Evolutionary conservation across 2,888 invertebrate species (phyloP).

Genomic region (Lithophane semibrunnea): DNA sequence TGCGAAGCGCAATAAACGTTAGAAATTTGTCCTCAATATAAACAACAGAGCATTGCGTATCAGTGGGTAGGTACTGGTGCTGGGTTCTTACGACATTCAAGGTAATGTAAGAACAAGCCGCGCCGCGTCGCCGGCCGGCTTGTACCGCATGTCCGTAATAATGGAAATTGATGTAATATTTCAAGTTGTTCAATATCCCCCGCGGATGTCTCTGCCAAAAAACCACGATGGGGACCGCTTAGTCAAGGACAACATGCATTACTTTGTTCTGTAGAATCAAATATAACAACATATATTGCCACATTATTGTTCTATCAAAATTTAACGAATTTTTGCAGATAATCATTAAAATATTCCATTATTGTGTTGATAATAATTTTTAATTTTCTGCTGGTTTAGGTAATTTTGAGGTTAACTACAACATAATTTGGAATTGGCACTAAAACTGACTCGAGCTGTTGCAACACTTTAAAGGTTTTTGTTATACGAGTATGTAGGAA

Average conservation of each 20-base stretch:
- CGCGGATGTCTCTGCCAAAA: conserved; percentile 18
- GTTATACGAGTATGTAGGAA: neutral
- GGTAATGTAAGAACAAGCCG: conserved; percentile 64
- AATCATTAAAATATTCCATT: neutral
- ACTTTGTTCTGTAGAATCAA: conserved; percentile 7
- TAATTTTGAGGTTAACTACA: conserved; percentile 4
- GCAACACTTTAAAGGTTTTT: conserved; percentile 4
- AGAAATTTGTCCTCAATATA: conserved; percentile 70
- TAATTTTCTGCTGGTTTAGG: neutral
- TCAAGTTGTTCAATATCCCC: conserved; percentile 25
- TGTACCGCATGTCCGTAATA: conserved; percentile 35
- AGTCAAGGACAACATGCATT: conserved; percentile 20
- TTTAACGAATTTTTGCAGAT: neutral
- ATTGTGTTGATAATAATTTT: neutral
- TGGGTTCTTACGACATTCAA: conserved; percentile 65
- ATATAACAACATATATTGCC: neutral
- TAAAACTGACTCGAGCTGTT: conserved; percentile 19
- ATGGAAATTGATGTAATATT: conserved; percentile 52
- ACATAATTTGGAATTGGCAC: conserved; percentile 16
- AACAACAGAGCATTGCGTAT: conserved; percentile 67
- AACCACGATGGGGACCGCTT: neutral
- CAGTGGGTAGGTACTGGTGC: conserved; percentile 52
- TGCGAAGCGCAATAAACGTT: conserved; percentile 63
- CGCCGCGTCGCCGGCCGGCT: conserved; percentile 60
- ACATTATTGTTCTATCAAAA: neutral